Conservation (phyloP, 1,140 invertebrate species). For the Nixonia krombeini region DNA sequence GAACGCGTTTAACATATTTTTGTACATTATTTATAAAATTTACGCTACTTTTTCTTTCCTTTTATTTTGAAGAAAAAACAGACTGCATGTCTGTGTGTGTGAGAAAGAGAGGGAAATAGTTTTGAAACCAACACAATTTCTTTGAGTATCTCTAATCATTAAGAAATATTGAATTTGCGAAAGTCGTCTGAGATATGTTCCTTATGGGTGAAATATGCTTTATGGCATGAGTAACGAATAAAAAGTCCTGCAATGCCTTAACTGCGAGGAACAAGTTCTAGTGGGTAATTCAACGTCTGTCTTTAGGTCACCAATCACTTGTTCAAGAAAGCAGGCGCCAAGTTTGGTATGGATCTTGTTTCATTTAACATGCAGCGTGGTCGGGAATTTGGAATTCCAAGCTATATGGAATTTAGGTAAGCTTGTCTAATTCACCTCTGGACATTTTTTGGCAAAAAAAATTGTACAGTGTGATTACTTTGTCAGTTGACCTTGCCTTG, state of each 20-base stretch:
- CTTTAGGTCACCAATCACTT: conserved; percentile 86
- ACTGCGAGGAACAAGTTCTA: conserved; percentile 29
- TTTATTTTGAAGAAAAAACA: too few species aligned
- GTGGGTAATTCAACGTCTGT: conserved; percentile 26
- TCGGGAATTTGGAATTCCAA: conserved; percentile 91
- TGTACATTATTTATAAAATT: too few species aligned
- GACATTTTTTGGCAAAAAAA: not conserved
- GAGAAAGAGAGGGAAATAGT: too few species aligned
- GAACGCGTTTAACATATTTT: not conserved
- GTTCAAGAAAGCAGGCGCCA: conserved; percentile 89
- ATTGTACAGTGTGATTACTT: conserved; percentile 2
- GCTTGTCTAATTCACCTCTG: not conserved
- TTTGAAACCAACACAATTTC: too few species aligned
- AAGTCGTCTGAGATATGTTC: too few species aligned
- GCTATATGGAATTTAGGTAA: conserved; percentile 89
- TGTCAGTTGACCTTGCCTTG: too few species aligned
- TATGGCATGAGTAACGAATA: too few species aligned
- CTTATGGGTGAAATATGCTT: too few species aligned
- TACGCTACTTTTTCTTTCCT: too few species aligned
- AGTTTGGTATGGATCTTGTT: conserved; percentile 92
- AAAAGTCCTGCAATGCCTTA: conserved; percentile 28
- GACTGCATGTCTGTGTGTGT: too few species aligned
- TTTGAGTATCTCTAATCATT: too few species aligned
- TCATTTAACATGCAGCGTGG: conserved; percentile 96
- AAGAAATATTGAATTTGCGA: too few species aligned